A percentile compares a stretch with the other conserved stretches of the same genome.
These are phyloP conservation scores for Halyomorpha halys DNA, from an alignment of 1,140 invertebrate species.

Conservation along the genomic window DNA sequence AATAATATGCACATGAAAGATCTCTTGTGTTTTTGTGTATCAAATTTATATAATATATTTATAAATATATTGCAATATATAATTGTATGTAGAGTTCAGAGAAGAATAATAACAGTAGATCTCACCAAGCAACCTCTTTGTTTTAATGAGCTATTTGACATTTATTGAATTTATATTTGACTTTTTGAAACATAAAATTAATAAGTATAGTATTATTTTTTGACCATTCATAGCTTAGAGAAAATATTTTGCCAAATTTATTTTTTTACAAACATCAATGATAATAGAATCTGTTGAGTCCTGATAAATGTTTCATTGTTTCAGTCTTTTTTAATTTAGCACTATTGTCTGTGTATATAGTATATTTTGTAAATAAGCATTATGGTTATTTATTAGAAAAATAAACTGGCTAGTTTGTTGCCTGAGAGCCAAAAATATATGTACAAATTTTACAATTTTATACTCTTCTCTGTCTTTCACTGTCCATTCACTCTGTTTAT, in stretches of 20 bases:
- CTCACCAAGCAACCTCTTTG: constrained; percentile 3
- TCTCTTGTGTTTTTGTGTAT: constrained; percentile 16
- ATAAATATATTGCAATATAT: constrained; percentile 4
- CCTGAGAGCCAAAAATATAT: constrained; percentile 13
- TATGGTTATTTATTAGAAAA: constrained; percentile 12
- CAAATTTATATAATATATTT: constrained; percentile 1
- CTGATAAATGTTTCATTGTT: background rate
- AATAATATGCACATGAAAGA: constrained; percentile 14
- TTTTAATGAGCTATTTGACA: background rate
- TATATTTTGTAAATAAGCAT: too few relatives aligned
- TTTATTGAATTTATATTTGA: background rate
- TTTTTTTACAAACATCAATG: background rate
- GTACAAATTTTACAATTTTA: constrained; percentile 24
- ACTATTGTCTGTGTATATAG: background rate
- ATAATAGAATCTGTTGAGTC: background rate
- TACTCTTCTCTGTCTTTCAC: constrained; percentile 22
- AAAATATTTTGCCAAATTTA: constrained; percentile 10
- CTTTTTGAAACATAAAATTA: background rate
- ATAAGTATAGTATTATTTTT: constrained; percentile 8
- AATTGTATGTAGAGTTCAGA: constrained; percentile 12
- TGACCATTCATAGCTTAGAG: constrained; percentile 2
- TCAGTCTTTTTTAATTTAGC: background rate
- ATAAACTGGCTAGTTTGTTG: background rate
- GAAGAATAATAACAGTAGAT: constrained; percentile 6
- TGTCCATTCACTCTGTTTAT: constrained; percentile 14